These are phyloP conservation scores for Phocoena sinus DNA, from an alignment of 2,113 vertebrate species.

Conservation along the genomic window DNA sequence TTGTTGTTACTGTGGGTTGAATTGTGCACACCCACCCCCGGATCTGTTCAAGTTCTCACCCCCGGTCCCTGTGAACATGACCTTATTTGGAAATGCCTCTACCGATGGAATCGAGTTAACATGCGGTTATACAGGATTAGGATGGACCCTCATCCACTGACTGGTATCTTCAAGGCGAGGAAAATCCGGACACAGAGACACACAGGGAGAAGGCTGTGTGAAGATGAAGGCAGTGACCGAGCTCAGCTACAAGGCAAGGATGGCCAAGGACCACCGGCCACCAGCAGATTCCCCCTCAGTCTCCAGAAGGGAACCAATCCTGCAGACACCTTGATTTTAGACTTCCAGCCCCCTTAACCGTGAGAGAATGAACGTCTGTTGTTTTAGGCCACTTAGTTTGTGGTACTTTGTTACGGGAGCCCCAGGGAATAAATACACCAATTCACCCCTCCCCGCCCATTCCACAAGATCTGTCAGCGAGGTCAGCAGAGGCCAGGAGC, in stretches of 20 bases:
- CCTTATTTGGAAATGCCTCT: neutral
- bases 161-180: neutral
- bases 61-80: neutral
- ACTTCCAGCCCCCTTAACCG: neutral
- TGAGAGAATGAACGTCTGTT: accelerated
- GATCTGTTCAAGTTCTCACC: neutral
- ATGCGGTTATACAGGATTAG: neutral
- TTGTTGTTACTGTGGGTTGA: neutral
- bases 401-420: neutral
- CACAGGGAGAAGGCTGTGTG: neutral
- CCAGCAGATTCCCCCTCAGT: accelerated
- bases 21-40: neutral
- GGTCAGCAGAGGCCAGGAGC: neutral
- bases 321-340: neutral
- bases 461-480: neutral
- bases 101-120: too few species aligned
- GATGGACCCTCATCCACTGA: neutral
- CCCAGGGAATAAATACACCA: neutral
- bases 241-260: neutral
- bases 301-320: neutral
- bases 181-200: neutral
- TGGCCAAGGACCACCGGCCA: accelerated
- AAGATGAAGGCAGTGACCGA: neutral
- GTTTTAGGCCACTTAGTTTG: neutral
- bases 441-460: neutral